phyloP scores from a whole-genome alignment of 1,140 invertebrate species.

The Eupristina koningsbergeri region DNA sequence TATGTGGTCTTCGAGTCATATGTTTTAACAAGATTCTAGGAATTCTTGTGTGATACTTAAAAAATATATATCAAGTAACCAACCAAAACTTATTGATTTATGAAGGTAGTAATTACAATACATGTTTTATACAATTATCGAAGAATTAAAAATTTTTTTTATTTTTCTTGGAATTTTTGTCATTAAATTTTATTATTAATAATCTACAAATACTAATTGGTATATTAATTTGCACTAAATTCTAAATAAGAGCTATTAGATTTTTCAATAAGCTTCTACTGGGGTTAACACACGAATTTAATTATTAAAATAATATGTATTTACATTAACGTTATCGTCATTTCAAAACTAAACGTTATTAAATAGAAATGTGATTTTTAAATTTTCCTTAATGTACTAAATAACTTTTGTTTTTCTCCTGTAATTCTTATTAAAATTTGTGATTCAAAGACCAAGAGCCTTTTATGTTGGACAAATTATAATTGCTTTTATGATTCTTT shows the following conservation, averaged over 20 bases:
- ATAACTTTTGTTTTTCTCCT: no score
- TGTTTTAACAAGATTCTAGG: not conserved
- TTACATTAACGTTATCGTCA: not conserved
- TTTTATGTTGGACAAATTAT: not conserved
- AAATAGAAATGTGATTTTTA: not conserved
- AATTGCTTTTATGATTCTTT: no score
- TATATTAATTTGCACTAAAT: not conserved
- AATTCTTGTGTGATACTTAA: not conserved
- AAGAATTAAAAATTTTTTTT: not conserved
- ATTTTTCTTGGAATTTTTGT: not conserved
- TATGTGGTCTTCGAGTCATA: not conserved
- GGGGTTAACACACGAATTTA: no score
- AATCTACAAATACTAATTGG: not conserved
- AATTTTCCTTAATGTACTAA: not conserved
- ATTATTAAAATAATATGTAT: not conserved
- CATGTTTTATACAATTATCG: not conserved
- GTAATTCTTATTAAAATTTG: slow-evolving; percentile 1
- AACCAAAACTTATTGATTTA: not conserved
- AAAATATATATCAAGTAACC: no score
- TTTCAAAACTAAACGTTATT: not conserved
- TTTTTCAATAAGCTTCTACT: not conserved
- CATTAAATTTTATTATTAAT: not conserved
- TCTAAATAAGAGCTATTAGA: not conserved
- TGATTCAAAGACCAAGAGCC: not conserved
- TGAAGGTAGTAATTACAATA: not conserved